Conservation (phyloP, 2,888 invertebrate species). For the Cotesia congregata region DNA sequence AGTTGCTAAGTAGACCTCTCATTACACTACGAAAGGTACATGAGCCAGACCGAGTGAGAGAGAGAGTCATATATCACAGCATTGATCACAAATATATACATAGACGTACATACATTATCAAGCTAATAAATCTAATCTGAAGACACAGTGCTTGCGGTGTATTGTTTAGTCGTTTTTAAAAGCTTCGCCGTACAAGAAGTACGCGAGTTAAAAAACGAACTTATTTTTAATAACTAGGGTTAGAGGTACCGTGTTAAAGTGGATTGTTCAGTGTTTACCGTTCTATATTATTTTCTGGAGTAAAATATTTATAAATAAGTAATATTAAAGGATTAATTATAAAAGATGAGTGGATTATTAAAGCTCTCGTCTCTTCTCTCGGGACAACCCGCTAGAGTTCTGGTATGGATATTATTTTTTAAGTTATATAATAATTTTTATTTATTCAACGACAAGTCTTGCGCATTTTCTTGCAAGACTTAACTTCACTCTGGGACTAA, state of each 20-base stretch:
- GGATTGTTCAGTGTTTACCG: not conserved
- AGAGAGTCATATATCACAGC: not conserved
- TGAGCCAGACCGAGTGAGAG: not conserved
- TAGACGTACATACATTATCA: not conserved
- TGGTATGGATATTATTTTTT: constrained; percentile 51
- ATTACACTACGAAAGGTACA: not conserved
- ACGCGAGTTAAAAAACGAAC: constrained; percentile 56
- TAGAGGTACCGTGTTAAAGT: constrained; percentile 33
- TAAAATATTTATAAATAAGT: not conserved
- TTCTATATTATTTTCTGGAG: not conserved
- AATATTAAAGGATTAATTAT: not conserved
- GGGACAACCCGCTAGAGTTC: constrained; percentile 52
- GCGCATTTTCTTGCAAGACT: not conserved
- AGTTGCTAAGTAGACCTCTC: not conserved
- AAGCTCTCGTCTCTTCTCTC: constrained; percentile 62
- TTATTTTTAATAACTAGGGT: constrained; percentile 42
- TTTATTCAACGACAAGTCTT: not conserved
- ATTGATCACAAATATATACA: not conserved
- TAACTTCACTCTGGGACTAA: not conserved
- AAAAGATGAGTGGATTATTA: constrained; percentile 62
- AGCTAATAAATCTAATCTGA: constrained; percentile 52
- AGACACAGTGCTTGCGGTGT: not conserved
- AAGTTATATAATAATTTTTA: constrained; percentile 57
- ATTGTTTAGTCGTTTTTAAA: constrained; percentile 46
- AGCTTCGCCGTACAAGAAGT: constrained; percentile 63